Evolutionary conservation across 53 echinoderm and acorn worm genomes (phyloP).

Genomic region (Stichopus horrens): DNA sequence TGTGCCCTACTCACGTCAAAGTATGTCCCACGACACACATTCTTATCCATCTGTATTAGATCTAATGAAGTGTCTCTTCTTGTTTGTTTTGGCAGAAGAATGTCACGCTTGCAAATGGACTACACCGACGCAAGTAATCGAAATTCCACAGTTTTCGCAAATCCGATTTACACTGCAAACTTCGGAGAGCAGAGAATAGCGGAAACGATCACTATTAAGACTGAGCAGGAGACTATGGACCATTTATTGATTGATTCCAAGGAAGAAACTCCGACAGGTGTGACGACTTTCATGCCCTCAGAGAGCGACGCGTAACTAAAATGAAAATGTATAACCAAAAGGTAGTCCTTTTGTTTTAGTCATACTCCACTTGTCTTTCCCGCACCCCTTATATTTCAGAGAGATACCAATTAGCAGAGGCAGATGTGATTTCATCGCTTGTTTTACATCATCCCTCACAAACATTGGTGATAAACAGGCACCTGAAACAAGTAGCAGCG

Average conservation of each 20-base stretch:
- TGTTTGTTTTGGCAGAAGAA: not conserved
- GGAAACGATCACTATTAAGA: slow-evolving; percentile 7
- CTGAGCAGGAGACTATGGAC: not conserved
- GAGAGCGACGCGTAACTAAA: slow-evolving; percentile 27
- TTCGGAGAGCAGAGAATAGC: slow-evolving; percentile 13
- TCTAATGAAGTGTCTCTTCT: not conserved
- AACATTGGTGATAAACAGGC: no score
- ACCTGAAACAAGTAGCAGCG: no score
- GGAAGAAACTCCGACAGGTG: not conserved
- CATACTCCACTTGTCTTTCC: no score
- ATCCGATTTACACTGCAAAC: slow-evolving; percentile 31
- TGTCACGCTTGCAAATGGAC: slow-evolving; percentile 10
- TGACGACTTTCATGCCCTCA: not conserved
- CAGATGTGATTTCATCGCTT: no score
- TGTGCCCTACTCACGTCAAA: no score
- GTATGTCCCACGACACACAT: not conserved
- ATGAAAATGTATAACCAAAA: not conserved
- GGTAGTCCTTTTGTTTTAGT: no score
- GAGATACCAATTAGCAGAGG: no score
- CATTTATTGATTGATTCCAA: not conserved
- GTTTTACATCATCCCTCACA: no score
- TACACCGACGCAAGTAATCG: slow-evolving; percentile 14
- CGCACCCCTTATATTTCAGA: no score
- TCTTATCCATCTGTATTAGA: not conserved
- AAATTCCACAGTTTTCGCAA: slow-evolving; percentile 25